phyloP scores from a whole-genome alignment of 35 echinoderm and acorn worm genomes.

The Apostichopus parvimensis region DNA sequence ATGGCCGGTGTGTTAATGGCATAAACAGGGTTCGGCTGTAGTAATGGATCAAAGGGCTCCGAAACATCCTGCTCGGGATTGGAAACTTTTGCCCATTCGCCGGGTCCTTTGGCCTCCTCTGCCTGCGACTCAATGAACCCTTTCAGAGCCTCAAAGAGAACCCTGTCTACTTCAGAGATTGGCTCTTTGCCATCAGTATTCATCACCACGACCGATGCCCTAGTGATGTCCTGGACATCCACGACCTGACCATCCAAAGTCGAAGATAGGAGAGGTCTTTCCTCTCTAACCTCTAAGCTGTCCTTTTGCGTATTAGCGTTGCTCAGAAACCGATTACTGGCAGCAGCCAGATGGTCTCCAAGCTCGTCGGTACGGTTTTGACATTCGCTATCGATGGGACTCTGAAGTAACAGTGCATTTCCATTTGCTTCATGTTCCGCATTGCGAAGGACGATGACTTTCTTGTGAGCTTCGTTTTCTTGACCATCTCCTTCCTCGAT shows the following conservation, averaged over 20 bases:
- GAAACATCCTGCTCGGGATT: not conserved
- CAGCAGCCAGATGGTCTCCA: not conserved
- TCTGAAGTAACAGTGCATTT: not conserved
- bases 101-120: not conserved
- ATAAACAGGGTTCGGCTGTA: not conserved
- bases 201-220: not conserved
- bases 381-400: not conserved
- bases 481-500: not conserved
- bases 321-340: not conserved
- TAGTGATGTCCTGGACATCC: not conserved
- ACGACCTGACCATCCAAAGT: not conserved
- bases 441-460: not conserved
- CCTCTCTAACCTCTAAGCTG: not conserved
- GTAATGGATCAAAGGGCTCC: not conserved
- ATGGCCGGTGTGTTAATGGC: constrained; percentile 47
- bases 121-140: constrained; percentile 21
- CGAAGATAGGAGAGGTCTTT: not conserved
- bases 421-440: not conserved
- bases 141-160: constrained; percentile 48
- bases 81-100: not conserved
- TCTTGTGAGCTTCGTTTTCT: not conserved
- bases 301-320: not conserved
- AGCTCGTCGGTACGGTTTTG: not conserved
- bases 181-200: not conserved
- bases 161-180: constrained; percentile 32